Evolutionary conservation across 2,113 vertebrate genomes (phyloP), one percentile per base, ranked within the genome.

Genomic region (Upupa epops): DNA sequence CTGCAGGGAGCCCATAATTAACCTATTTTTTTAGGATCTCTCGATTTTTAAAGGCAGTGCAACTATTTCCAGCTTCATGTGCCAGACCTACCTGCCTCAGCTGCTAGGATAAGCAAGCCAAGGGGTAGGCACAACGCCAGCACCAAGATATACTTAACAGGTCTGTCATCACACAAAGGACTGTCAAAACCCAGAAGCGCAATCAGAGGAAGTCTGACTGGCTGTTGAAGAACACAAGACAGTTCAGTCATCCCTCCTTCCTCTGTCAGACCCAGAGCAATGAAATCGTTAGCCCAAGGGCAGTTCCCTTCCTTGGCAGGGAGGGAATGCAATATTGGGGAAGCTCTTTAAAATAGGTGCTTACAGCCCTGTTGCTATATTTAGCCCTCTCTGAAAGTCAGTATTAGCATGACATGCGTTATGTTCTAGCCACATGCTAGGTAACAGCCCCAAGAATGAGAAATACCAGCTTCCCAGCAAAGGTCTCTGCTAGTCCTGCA

Each of bases 31-130:
- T 42, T 42, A 42, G 51, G 15, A 28, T 70, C 37, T 55, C 83
- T 28, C 17, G 13, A 17, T 74, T 90, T 89, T 66, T 83, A 68
- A 90, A 90, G 36, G 74, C 48, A 79, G 48, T 51, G 61, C 37
- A 8, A 69, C 66, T 55, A 75, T 70, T 79, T 89, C 34, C 63
- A 89, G 74, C 70, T 71, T 24, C 25, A 45, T 42, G 65, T 48
- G 74, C 74, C 75, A 91, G 91, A 76, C 86, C 37, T 78, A 95
- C 95, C 93, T 95, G 83, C 73, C 84, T 75, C 55, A 61, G 74
- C 12, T 3, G 3, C 63, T 29, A 77, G 68, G 68, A 89, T 32
- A 73, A 93, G 74, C 51, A 71, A 75, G 80, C 22, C 75, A 32
- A 89, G 68, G 4, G 80, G 84, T 19, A 79, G 60, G 96, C 86